Conservation (phyloP, 2,797 vertebrate genomes). For the Acipenser oxyrinchus region DNA sequence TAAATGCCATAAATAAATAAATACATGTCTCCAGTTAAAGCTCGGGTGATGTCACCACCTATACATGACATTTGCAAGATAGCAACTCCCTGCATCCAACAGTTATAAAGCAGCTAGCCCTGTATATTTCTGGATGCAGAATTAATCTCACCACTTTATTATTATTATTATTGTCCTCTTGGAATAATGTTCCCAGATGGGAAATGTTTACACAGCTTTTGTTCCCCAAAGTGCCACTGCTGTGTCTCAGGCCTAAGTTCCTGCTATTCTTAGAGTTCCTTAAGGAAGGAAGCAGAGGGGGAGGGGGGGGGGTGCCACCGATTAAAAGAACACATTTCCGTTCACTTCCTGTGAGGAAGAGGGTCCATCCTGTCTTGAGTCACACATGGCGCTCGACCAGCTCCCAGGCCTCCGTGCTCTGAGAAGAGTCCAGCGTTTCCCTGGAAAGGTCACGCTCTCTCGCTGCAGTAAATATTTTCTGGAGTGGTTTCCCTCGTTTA, state of each 20-base stretch:
- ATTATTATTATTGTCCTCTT: no score
- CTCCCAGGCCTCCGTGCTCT: not conserved
- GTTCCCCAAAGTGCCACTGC: not conserved
- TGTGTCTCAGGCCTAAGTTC: conserved; percentile 10
- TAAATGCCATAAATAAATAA: no score
- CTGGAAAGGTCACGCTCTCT: conserved; percentile 2
- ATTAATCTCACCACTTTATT: no score
- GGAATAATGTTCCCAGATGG: conserved; percentile 10
- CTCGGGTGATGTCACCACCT: no score
- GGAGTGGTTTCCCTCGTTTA: conserved; percentile 24
- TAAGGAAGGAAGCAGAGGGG: no score
- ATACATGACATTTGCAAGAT: no score
- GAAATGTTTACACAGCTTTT: conserved; percentile 7
- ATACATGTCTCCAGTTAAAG: no score
- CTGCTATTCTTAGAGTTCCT: conserved; percentile 18
- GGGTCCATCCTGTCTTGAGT: conserved; percentile 31
- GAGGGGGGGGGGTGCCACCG: not conserved
- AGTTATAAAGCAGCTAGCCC: no score
- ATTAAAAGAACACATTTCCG: conserved; percentile 27
- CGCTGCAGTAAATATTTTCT: conserved; percentile 32
- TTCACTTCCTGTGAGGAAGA: conserved; percentile 25
- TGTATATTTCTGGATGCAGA: no score
- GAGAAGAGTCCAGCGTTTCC: conserved; percentile 2
- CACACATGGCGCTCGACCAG: conserved; percentile 13
- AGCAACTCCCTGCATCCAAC: no score